Evolutionary conservation across 2,888 invertebrate genomes (phyloP), one percentile per base, ranked within the genome.

Genomic region (Mythimna ferrago): DNA sequence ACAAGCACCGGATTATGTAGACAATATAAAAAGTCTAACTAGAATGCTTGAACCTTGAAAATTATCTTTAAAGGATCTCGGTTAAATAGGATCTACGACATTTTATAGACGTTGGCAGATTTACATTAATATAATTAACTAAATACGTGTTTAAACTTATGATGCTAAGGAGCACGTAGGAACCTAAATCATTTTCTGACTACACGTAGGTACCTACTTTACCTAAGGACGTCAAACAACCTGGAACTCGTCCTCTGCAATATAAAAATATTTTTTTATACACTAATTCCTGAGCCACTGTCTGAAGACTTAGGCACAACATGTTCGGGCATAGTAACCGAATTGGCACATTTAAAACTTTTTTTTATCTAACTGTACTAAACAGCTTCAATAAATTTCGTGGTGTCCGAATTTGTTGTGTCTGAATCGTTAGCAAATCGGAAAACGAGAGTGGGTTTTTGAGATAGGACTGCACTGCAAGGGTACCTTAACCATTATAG

Each of bases 1-100:
- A 92, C 91, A 87, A 91, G 88, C 87, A 79, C 87, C 82, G 85
- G 84, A 88, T 89, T 87, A 87, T 83, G 86, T 87, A 87, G 79
- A 83, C 76, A 84, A 81, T 86, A 79, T 82, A 82, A 87, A 83
- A 89, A 87, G 66, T 85, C 84, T 78, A 83, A 86, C 82, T 87
- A 88, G 86, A 89, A 87, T 83, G 84, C 80, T 69, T 82, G 74
- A 89, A 86, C 89, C 89, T 90, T 90, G 91, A 87, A 87, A 86
- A 85, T 88, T 87, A 90, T 89, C 89, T 86, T 71, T 84, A 88
- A 81, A 85, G 73, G 84, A 87, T 87, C 87, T 85, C 26, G 66
- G 73, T 75, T 81, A 76, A 77, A 78, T 85, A 81, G 76, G 80
- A 80, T 78, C 74, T 84, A 83, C 79, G 73, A 67, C 71, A 78